phyloP scores from a whole-genome alignment of 2,113 vertebrate genomes.

The Syngnathoides biaculeatus region DNA sequence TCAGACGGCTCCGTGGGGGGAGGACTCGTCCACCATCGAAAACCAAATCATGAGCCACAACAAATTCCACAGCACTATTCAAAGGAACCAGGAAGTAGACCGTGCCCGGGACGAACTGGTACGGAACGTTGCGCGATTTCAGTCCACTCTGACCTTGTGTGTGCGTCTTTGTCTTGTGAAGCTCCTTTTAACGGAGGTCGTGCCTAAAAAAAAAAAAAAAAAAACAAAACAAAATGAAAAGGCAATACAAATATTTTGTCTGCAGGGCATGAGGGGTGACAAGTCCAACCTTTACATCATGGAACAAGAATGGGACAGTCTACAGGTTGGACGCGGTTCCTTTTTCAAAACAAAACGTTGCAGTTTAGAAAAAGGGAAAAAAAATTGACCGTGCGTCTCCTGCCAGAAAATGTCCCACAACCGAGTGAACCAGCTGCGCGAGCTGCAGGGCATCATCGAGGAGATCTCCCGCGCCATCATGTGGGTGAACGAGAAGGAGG shows the following conservation, averaged over 20 bases:
- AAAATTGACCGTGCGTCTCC: conserved; percentile 2
- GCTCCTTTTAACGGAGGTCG: background rate
- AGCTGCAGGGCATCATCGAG: conserved; percentile 87
- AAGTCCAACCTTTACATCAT: conserved; percentile 77
- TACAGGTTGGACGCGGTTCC: conserved; percentile 77
- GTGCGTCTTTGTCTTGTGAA: background rate
- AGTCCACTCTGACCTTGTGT: background rate
- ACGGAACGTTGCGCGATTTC: conserved; percentile 9
- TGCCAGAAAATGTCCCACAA: conserved; percentile 84
- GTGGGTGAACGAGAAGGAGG: conserved; percentile 96
- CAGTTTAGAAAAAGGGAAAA: no score
- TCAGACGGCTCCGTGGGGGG: conserved; percentile 83
- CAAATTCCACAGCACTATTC: conserved; percentile 80
- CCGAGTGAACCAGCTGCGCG: conserved; percentile 81
- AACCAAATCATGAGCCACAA: conserved; percentile 83
- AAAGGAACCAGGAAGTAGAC: conserved; percentile 81
- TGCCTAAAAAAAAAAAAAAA: background rate
- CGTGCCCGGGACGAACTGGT: conserved; percentile 86
- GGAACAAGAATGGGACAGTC: conserved; percentile 87
- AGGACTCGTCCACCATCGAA: conserved; percentile 80
- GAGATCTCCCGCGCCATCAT: conserved; percentile 91
- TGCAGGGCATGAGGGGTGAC: conserved; percentile 63
- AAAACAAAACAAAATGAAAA: conserved; percentile 7
- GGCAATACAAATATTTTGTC: background rate
- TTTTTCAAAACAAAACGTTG: background rate